Evolutionary conservation across 2,888 invertebrate species (phyloP), one percentile per base, ranked within the genome.

Genomic region (Criorhina ranunculi): DNA sequence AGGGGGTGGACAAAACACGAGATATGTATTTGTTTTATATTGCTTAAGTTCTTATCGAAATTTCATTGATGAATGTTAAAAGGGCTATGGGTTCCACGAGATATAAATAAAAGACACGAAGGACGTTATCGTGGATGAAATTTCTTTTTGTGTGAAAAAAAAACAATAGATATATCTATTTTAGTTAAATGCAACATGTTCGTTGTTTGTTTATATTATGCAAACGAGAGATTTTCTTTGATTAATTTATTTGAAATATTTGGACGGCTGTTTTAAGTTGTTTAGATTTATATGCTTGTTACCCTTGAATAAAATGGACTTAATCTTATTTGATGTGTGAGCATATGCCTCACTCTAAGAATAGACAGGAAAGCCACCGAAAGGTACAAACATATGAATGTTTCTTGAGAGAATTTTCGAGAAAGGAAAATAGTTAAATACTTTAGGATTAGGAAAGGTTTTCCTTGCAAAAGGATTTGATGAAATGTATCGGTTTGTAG

Each of bases 1-100:
- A n/a, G 17, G 11, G 37, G 57, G 0, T 37, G 19, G 57, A 57
- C 57, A 19, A 62, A 62, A 7, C 17, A 15, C 5, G 44, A 62
- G 62, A 62, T 62, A n/a, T n/a, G n/a, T n/a, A 62, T 62, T 62
- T 62, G 12, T 62, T 62, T 62, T 46, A 46, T 46, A 33, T 33
- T 46, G 17, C 46, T 46, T 33, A 46, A 62, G 33, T 46, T 62
- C 33, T 46, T 62, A 62, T 62, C 46, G 62, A 33, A 29, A 62
- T 62, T 62, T 62, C 33, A 62, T 62, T 62, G 62, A 62, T 46
- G n/a, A 17, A 62, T 46, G 33, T 19, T 46, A n/a, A 33, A 33
- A 33, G 33, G 62, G 19, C 17, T 62, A n/a, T 5, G 17, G 17
- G 19, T 42, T 33, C n/a, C 24, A 44, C n/a, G 46, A 46, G 24